Conservation (phyloP, 2,888 invertebrate species). For the Ophraella communa region DNA sequence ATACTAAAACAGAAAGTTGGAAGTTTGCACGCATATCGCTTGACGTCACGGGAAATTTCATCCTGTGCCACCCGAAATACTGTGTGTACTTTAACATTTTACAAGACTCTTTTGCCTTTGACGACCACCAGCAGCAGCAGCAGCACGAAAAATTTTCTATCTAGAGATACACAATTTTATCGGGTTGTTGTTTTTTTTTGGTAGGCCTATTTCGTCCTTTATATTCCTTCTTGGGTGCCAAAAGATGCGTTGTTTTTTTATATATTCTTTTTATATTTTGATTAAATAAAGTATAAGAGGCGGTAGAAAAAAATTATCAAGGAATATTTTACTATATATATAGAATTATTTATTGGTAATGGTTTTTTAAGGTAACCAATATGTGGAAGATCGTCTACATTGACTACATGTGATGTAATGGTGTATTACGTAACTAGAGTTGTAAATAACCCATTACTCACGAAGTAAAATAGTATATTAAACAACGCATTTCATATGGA, state of each 20-base stretch:
- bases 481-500: too few species aligned
- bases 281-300: not conserved
- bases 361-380: too few species aligned
- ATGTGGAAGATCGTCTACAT: too few species aligned
- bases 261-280: not conserved
- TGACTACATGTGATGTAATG: too few species aligned
- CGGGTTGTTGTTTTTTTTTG: not conserved
- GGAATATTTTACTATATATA: not conserved
- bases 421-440: too few species aligned
- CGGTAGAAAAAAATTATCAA: not conserved
- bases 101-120: conserved; percentile 3
- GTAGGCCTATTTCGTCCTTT: not conserved
- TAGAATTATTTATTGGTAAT: not conserved
- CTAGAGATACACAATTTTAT: not conserved
- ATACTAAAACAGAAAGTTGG: conserved; percentile 46
- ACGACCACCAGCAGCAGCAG: not conserved
- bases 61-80: conserved; percentile 9
- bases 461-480: too few species aligned
- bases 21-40: conserved; percentile 27
- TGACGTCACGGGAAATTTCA: conserved; percentile 41
- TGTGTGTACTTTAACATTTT: conserved; percentile 2
- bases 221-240: not conserved
- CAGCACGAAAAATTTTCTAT: not conserved
- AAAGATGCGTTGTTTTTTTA: not conserved
- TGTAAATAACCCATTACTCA: too few species aligned